A percentile compares a stretch with the other conserved stretches of the same genome.
phyloP scores from a whole-genome alignment of 2,797 vertebrate species.

The Arremon brunneinucha region DNA sequence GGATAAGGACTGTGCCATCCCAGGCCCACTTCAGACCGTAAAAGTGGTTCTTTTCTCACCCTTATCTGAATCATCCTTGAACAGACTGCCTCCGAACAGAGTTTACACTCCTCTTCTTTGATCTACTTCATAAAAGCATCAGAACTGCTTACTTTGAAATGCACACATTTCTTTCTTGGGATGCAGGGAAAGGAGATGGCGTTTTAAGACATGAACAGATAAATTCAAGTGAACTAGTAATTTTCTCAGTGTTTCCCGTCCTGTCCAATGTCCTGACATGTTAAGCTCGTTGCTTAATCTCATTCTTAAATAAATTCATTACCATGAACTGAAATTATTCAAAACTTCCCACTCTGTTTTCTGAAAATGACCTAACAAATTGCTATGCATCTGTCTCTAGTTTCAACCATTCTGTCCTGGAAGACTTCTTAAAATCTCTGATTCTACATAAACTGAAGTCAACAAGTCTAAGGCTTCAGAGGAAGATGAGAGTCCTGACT shows the following conservation, averaged over 20 bases:
- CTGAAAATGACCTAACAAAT: background rate
- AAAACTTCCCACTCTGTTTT: background rate
- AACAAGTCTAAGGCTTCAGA: background rate
- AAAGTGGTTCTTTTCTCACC: constrained; percentile 35
- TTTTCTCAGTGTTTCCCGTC: background rate
- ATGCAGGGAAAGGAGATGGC: background rate
- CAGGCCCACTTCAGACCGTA: constrained; percentile 18
- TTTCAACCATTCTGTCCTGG: background rate
- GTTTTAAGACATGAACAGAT: background rate
- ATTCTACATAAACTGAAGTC: background rate
- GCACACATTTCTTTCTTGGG: background rate
- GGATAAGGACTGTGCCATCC: constrained; percentile 15
- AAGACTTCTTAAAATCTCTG: background rate
- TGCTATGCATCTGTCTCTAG: accelerated
- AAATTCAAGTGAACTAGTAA: background rate
- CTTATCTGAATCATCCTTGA: constrained; percentile 43
- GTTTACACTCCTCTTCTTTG: constrained; percentile 54
- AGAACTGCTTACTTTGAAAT: constrained; percentile 67
- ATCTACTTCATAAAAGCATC: constrained; percentile 60
- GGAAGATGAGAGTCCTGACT: background rate
- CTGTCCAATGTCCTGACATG: background rate
- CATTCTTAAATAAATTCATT: background rate
- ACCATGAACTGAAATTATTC: background rate
- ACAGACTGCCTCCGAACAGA: constrained; percentile 32
- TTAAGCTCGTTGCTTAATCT: background rate